Evolutionary conservation across 2,113 vertebrate genomes (phyloP).

Genomic region (Periophthalmodon schlosseri): DNA sequence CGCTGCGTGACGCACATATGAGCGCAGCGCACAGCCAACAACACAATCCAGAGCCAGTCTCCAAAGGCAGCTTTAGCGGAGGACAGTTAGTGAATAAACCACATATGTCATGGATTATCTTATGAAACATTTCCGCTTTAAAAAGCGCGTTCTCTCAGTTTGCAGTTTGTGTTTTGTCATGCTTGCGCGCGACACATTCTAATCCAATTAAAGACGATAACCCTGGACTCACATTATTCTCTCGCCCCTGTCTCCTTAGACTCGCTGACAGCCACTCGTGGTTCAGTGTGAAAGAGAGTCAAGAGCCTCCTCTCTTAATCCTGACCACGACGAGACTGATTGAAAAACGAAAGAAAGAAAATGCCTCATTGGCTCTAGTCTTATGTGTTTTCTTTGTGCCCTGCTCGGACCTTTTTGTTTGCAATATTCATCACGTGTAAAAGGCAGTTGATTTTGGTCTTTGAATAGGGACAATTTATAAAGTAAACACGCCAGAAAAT

Average conservation of each 20-base stretch:
- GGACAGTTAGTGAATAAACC: conserved; percentile 9
- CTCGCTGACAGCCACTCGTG: conserved; percentile 73
- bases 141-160: conserved; percentile 4
- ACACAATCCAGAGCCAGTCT: conserved; percentile 41
- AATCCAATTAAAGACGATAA: conserved; percentile 83
- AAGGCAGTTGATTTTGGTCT: conserved; percentile 36
- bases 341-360: conserved; percentile 68
- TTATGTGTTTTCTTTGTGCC: conserved; percentile 59
- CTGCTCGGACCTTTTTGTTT: conserved; percentile 42
- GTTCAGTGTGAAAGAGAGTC: conserved; percentile 72
- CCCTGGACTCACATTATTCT: conserved; percentile 70
- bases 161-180: conserved; percentile 52
- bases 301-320: conserved; percentile 72
- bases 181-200: conserved; percentile 70
- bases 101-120: background rate
- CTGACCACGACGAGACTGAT: conserved; percentile 58
- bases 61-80: conserved; percentile 25
- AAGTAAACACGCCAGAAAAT: too few relatives aligned
- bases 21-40: conserved; percentile 49
- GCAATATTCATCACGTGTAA: conserved; percentile 31
- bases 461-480: background rate
- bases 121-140: background rate
- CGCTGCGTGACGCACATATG: conserved; percentile 62
- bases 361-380: conserved; percentile 62
- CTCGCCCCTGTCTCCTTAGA: conserved; percentile 48